Conservation (phyloP, 1,140 invertebrate species). For the Cardiocondyla obscurior region DNA sequence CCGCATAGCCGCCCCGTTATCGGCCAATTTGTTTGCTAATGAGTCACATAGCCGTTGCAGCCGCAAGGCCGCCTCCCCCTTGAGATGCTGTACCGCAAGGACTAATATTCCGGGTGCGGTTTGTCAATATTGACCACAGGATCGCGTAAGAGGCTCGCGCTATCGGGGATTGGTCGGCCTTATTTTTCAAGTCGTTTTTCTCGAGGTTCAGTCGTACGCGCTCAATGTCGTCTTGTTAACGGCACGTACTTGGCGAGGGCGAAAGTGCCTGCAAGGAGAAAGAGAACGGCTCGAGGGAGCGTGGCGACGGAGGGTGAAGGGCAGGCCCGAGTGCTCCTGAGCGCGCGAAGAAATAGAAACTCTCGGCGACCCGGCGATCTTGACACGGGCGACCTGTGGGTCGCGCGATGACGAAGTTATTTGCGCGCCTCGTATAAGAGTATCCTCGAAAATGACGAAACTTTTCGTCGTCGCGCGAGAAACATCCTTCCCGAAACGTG, state of each 20-base stretch:
- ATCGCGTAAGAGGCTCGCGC: neutral
- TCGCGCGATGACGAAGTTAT: neutral
- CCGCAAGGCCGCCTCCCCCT: neutral
- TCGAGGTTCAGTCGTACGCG: neutral
- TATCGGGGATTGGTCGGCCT: constrained; percentile 25
- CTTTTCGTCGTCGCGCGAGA: neutral
- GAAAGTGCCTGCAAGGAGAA: neutral
- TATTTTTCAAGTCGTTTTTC: constrained; percentile 21
- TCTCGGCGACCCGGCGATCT: constrained; percentile 39
- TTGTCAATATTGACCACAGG: constrained; percentile 48
- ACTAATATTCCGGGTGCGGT: constrained; percentile 21
- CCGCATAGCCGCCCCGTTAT: neutral
- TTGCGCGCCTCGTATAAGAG: neutral
- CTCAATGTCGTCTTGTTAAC: constrained; percentile 39
- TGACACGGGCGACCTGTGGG: neutral
- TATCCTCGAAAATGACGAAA: neutral
- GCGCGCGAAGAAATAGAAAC: constrained; percentile 35
- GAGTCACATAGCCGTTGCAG: neutral
- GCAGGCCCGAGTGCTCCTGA: constrained; percentile 43
- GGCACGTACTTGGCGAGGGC: constrained; percentile 14
- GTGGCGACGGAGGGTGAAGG: no score
- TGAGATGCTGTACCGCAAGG: neutral
- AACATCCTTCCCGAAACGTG: neutral
- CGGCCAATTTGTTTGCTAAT: constrained; percentile 32
- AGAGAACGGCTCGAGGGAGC: neutral